These are phyloP conservation scores for Hybos culiciformis DNA, from an alignment of 2,888 invertebrate species.

Conservation along the genomic window DNA sequence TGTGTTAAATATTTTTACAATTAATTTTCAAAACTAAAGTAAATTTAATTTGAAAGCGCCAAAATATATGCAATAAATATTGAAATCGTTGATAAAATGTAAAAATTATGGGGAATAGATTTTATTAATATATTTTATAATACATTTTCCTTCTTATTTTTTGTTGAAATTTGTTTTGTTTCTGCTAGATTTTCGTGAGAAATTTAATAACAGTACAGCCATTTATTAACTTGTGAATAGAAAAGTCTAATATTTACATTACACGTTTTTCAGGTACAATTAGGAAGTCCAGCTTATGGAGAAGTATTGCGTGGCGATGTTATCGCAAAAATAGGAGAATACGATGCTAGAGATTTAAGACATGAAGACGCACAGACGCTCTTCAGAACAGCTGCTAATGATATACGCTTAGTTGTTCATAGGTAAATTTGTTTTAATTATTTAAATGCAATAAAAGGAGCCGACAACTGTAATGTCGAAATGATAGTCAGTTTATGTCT, in stretches of 20 bases:
- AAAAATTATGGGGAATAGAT: no score
- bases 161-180: not conserved
- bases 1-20: no score
- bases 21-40: no score
- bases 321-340: slow-evolving; percentile 78
- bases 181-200: no score
- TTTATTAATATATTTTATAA: no score
- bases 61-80: no score
- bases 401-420: slow-evolving; percentile 68
- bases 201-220: no score
- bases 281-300: slow-evolving; percentile 72
- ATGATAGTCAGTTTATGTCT: not conserved
- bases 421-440: slow-evolving; percentile 45
- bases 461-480: not conserved
- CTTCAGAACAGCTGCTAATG: slow-evolving; percentile 66
- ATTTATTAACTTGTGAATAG: no score
- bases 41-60: no score
- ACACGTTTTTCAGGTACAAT: slow-evolving; percentile 63
- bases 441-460: slow-evolving; percentile 3
- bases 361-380: slow-evolving; percentile 86
- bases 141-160: not conserved
- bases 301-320: slow-evolving; percentile 80
- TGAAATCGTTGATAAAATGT: no score
- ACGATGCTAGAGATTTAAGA: slow-evolving; percentile 72
- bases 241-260: no score